Conservation (phyloP, 2,113 vertebrate genomes). For the Ahaetulla prasina region DNA sequence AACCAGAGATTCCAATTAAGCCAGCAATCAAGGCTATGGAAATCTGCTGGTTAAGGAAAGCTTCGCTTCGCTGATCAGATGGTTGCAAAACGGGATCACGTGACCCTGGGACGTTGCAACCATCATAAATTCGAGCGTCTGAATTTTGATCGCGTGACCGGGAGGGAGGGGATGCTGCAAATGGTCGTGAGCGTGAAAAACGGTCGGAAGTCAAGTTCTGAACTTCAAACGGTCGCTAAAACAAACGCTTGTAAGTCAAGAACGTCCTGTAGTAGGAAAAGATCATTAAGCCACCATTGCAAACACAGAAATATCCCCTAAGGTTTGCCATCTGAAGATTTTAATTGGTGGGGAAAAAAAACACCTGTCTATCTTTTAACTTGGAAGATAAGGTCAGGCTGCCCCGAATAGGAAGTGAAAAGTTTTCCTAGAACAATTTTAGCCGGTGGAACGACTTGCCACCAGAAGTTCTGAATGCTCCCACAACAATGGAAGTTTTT, state of each 20-base stretch:
- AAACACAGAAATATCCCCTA: not conserved
- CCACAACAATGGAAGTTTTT: too few relatives aligned
- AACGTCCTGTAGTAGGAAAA: not conserved
- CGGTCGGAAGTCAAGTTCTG: not conserved
- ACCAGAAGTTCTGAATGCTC: too few relatives aligned
- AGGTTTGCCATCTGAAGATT: not conserved
- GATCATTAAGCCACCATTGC: not conserved
- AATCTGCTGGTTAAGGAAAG: slow-evolving; percentile 18
- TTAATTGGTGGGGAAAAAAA: not conserved
- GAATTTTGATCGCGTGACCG: too few relatives aligned
- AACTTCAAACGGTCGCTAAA: not conserved
- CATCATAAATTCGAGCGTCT: too few relatives aligned
- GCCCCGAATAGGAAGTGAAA: fast-evolving
- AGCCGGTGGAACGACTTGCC: too few relatives aligned
- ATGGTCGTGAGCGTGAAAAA: not conserved
- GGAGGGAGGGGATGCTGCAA: too few relatives aligned
- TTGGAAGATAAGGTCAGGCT: not conserved
- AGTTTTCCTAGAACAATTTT: too few relatives aligned
- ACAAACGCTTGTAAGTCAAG: too few relatives aligned
- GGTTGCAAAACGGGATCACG: too few relatives aligned
- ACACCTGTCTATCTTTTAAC: not conserved
- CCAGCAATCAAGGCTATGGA: not conserved
- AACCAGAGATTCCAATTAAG: slow-evolving; percentile 26
- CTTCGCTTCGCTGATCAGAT: not conserved
- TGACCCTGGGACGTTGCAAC: too few relatives aligned